These are phyloP conservation scores for Epinephelus coioides DNA, from an alignment of 2,797 vertebrate genomes.

Conservation along the genomic window DNA sequence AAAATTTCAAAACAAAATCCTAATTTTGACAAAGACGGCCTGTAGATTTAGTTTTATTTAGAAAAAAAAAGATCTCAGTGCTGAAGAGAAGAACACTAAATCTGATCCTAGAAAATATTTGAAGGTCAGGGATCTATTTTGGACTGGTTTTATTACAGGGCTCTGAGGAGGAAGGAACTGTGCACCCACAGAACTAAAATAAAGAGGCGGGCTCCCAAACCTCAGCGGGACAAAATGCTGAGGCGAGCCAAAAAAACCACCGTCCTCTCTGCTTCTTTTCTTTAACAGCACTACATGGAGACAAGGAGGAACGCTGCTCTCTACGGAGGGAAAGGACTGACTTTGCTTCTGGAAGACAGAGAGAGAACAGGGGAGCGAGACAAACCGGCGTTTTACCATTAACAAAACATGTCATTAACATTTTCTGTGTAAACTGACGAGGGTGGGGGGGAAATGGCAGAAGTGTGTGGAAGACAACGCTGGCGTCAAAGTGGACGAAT, in stretches of 20 bases:
- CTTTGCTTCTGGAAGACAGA: slow-evolving; percentile 53
- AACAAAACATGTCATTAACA: slow-evolving; percentile 6
- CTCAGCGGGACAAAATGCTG: slow-evolving; percentile 72
- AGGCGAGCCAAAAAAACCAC: slow-evolving; percentile 51
- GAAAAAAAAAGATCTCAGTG: slow-evolving; percentile 41
- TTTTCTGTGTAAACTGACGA: slow-evolving; percentile 5
- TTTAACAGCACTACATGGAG: slow-evolving; percentile 35
- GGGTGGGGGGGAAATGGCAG: slow-evolving; percentile 33
- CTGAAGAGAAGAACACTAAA: slow-evolving; percentile 65
- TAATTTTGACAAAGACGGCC: slow-evolving; percentile 25
- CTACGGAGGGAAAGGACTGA: slow-evolving; percentile 26
- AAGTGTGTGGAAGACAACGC: slow-evolving; percentile 71
- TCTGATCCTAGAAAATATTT: slow-evolving; percentile 69
- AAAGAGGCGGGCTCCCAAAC: slow-evolving; percentile 73
- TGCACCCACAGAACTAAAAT: slow-evolving; percentile 74
- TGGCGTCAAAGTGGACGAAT: slow-evolving; percentile 58
- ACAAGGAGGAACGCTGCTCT: slow-evolving; percentile 44
- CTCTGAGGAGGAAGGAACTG: slow-evolving; percentile 74
- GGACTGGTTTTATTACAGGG: slow-evolving; percentile 81
- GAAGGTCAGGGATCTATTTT: slow-evolving; percentile 78
- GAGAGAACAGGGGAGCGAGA: slow-evolving; percentile 17
- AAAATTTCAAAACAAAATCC: slow-evolving; percentile 48
- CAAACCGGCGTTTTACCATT: not conserved
- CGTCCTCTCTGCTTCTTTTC: slow-evolving; percentile 49
- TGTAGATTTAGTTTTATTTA: slow-evolving; percentile 11